Evolutionary conservation across 2,797 vertebrate species (phyloP).

Genomic region (Rhadinocentrus ornatus): DNA sequence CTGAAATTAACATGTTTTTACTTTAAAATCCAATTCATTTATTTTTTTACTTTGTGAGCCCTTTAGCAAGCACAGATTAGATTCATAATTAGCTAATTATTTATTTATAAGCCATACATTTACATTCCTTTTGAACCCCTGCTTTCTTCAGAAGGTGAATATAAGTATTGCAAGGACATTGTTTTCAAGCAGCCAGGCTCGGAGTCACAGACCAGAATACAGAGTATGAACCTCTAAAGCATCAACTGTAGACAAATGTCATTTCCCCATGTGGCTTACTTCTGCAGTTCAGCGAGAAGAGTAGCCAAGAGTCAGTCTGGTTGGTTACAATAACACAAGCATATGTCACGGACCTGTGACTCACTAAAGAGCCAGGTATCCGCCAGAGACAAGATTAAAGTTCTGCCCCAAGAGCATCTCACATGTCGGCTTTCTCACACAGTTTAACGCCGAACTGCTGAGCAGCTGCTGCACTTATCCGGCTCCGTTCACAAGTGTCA

Average conservation of each 20-base stretch:
- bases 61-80: conserved; percentile 14
- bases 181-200: conserved; percentile 1
- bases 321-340: conserved; percentile 69
- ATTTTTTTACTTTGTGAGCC: neutral
- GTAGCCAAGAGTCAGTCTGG: conserved; percentile 58
- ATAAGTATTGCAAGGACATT: conserved; percentile 9
- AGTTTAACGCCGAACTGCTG: conserved; percentile 43
- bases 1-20: conserved; percentile 2
- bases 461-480: conserved; percentile 2
- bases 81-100: neutral
- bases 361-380: conserved; percentile 63
- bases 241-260: neutral
- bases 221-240: neutral
- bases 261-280: neutral
- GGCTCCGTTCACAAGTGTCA: conserved; percentile 15
- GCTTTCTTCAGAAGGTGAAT: neutral
- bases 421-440: conserved; percentile 28
- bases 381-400: conserved; percentile 49
- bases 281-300: conserved; percentile 28
- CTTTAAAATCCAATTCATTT: conserved; percentile 2
- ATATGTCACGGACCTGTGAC: conserved; percentile 62
- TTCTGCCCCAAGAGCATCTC: conserved; percentile 40
- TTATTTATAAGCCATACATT: neutral
- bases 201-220: neutral
- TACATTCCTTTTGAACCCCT: neutral